Conservation (phyloP, 2,113 vertebrate species). For the Odocoileus virginianus region DNA sequence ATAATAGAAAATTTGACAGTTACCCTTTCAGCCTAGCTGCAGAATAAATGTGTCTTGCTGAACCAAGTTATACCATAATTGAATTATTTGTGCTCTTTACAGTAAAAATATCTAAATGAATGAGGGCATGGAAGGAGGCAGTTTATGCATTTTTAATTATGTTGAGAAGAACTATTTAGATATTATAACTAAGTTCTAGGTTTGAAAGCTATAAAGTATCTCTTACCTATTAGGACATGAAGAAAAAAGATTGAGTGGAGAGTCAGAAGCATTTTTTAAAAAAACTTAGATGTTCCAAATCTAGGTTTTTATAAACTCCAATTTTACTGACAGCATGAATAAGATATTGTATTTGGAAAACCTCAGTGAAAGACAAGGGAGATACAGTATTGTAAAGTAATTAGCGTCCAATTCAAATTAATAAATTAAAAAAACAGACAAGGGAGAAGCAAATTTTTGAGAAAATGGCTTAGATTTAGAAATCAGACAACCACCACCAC, state of each 20-base stretch:
- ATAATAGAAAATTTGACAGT: neutral
- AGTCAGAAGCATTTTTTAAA: neutral
- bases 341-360: too few relatives aligned
- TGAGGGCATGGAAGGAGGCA: neutral
- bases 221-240: neutral
- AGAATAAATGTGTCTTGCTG: neutral
- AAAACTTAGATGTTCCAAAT: neutral
- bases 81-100: neutral
- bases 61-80: neutral
- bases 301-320: too few relatives aligned
- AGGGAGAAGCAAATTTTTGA: too few relatives aligned
- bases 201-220: neutral
- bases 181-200: neutral
- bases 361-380: too few relatives aligned
- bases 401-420: too few relatives aligned
- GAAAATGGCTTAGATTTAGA: too few relatives aligned
- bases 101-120: neutral
- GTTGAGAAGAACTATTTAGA: neutral
- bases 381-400: too few relatives aligned
- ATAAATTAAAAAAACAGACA: too few relatives aligned
- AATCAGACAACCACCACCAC: too few relatives aligned
- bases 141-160: neutral
- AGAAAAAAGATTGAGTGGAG: neutral
- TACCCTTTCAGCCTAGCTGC: neutral
- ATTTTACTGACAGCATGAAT: too few relatives aligned